phyloP scores from a whole-genome alignment of 2,888 invertebrate species.

The Drosophila austrosaltans region DNA sequence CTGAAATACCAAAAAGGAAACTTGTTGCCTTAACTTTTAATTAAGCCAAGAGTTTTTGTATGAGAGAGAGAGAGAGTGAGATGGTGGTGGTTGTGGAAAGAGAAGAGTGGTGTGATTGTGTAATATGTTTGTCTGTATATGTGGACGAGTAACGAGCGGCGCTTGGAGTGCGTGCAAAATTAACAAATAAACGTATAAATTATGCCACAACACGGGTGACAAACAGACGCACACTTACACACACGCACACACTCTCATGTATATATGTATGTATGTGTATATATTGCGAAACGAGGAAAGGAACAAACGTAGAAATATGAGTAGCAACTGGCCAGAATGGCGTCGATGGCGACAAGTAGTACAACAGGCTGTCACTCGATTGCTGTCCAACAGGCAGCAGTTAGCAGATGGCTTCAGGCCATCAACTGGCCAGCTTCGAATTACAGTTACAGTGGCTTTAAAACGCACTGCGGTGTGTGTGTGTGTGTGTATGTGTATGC shows the following conservation, averaged over 20 bases:
- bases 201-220: conserved; percentile 60
- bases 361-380: conserved; percentile 22
- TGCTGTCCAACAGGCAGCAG: conserved; percentile 16
- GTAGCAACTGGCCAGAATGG: conserved; percentile 31
- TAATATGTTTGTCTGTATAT: conserved; percentile 7
- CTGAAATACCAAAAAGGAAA: conserved; percentile 19
- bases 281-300: conserved; percentile 26
- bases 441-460: conserved; percentile 72
- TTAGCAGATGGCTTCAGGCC: conserved; percentile 26
- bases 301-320: conserved; percentile 63
- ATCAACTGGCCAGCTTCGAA: conserved; percentile 59
- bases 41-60: conserved; percentile 56
- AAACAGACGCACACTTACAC: conserved; percentile 25
- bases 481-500: not conserved
- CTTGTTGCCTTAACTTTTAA: conserved; percentile 67
- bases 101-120: not conserved
- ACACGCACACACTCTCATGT: conserved; percentile 4
- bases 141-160: conserved; percentile 9
- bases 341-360: conserved; percentile 47
- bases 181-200: conserved; percentile 76
- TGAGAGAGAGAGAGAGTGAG: not conserved
- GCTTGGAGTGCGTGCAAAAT: conserved; percentile 58
- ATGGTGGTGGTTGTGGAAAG: not conserved
- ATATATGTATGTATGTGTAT: not conserved
- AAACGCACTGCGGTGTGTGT: conserved; percentile 41